Evolutionary conservation across 2,888 invertebrate species (phyloP), one percentile per base, ranked within the genome.

Genomic region (Machimus atricapillus): DNA sequence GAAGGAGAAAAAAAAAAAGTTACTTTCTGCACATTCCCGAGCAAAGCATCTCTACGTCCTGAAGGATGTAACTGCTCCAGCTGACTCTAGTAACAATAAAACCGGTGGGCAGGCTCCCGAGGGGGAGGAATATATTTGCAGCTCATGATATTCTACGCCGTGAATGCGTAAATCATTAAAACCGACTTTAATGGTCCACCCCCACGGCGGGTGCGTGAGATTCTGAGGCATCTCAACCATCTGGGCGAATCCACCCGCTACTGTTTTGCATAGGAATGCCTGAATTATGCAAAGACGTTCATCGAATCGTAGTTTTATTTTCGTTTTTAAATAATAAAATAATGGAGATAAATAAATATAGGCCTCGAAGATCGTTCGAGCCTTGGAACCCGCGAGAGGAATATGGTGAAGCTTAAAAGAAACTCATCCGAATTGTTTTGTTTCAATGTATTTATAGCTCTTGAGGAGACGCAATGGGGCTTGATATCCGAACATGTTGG

Each of bases 131-230:
- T 76, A 76, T 19, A 76, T 76, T 76, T 37, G n/a, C 37, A 37
- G 37, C 34, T 76, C 76, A 31, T 76, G 76, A 76, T 76, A 37
- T 34, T 76, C 34, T 34, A 76, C 37, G 27, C 76, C 78, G 23
- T 78, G 40, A 78, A 78, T 19, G 23, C 43, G 23, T 78, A 78
- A 78, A 78, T 78, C 78, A 78, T 78, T 78, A 78, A 43, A 27
- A 78, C n/a, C 40, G 40, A 23, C 40, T 43, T 78, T 40, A 78
- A 78, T 78, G 23, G 37, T 0, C 23, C 66, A 12, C 12, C 23
- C 66, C 2, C 23, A 3, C 31, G 3, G 6, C 58, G 66, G 27
- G 12, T 23, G 9, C 66, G 66, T 23, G 23, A 66, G 12, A 12
- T 19, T 66, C 8, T 66, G 27, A 66, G 27, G 27, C 66, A 66